These are phyloP conservation scores for Epinotia ramella DNA, from an alignment of 2,888 invertebrate species.

Conservation along the genomic window DNA sequence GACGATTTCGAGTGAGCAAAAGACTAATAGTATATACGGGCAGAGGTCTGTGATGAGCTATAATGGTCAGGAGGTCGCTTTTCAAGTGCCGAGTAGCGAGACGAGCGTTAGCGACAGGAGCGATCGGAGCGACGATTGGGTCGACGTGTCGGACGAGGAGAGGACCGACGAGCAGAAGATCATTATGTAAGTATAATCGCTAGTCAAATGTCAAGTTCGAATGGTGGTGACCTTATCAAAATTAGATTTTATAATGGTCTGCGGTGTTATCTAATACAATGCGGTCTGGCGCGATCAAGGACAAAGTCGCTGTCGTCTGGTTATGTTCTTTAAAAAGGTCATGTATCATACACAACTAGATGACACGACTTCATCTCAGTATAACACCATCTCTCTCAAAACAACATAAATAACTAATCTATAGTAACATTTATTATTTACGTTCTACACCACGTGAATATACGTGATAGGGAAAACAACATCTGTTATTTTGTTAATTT, in stretches of 20 bases:
- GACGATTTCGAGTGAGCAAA: constrained; percentile 85
- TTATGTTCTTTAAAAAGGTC: too few relatives aligned
- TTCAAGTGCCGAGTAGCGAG: constrained; percentile 84
- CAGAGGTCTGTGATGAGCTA: constrained; percentile 80
- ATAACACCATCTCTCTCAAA: too few relatives aligned
- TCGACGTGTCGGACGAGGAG: constrained; percentile 87
- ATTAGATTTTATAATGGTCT: constrained; percentile 27
- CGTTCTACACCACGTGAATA: neutral
- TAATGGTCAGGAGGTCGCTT: constrained; percentile 80
- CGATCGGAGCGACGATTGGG: constrained; percentile 88
- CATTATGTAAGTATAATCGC: constrained; percentile 81
- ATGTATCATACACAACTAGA: too few relatives aligned
- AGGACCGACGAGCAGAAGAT: constrained; percentile 80
- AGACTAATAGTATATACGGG: constrained; percentile 87
- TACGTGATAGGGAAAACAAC: too few relatives aligned
- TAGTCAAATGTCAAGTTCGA: constrained; percentile 42
- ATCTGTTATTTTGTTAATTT: too few relatives aligned
- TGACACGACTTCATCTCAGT: too few relatives aligned
- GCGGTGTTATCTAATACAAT: constrained; percentile 20
- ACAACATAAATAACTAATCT: neutral
- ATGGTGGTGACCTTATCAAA: constrained; percentile 28
- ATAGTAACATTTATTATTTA: neutral
- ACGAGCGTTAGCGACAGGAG: constrained; percentile 86
- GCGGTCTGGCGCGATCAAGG: constrained; percentile 4
- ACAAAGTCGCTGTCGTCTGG: neutral